Evolutionary conservation across 2,888 invertebrate genomes (phyloP).

Genomic region (Serripes groenlandicus): DNA sequence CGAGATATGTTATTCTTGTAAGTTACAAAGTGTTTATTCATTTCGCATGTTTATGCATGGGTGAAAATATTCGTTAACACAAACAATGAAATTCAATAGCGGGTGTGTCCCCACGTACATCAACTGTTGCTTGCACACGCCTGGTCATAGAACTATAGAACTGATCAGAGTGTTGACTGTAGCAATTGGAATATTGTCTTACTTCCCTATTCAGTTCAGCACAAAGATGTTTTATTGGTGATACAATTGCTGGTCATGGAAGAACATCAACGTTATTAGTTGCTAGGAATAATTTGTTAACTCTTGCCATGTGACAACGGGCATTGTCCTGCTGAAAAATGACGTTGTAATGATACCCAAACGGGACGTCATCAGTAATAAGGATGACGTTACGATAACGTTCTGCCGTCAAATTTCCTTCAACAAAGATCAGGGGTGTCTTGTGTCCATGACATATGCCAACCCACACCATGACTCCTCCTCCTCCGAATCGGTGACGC

Average conservation of each 20-base stretch:
- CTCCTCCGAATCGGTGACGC: conserved; percentile 33
- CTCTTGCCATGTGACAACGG: background rate
- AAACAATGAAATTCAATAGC: conserved; percentile 24
- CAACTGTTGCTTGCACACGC: background rate
- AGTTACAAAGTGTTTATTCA: too few relatives aligned
- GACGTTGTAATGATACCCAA: background rate
- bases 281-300: background rate
- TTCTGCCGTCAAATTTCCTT: conserved; percentile 27
- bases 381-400: conserved; percentile 11
- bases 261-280: conserved; percentile 18
- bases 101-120: conserved; percentile 16
- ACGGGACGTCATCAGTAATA: background rate
- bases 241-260: too few relatives aligned
- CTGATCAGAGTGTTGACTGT: conserved; percentile 4
- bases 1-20: too few relatives aligned
- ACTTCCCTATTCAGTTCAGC: conserved; percentile 25
- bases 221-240: too few relatives aligned
- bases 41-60: too few relatives aligned
- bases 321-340: conserved; percentile 5
- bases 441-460: conserved; percentile 13
- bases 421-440: conserved; percentile 15
- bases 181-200: conserved; percentile 4
- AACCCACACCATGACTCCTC: conserved; percentile 38
- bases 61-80: too few relatives aligned
- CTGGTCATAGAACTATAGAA: conserved; percentile 22